Base-by-base conservation (phyloP, 2,797 vertebrate genomes). In the Adrianichthys oophorus region DNA sequence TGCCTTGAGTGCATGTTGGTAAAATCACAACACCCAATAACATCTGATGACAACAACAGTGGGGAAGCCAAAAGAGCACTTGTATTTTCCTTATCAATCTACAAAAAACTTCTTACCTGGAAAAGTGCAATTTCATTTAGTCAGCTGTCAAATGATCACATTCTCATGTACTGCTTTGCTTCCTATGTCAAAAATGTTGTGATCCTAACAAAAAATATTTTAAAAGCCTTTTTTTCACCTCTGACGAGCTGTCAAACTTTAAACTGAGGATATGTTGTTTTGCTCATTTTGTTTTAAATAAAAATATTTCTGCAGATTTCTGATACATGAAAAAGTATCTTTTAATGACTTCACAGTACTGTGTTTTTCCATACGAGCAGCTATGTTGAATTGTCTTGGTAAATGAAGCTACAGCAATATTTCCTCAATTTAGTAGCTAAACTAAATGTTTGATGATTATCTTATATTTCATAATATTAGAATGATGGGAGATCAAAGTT, bases 101-200 rank as follows among this genome's bases (percentile, higher is more conserved):
- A n/a, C 37, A 57, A 49, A 51, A 59, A 52, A 44, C 40, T 63
- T 47, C 15, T 5, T 52, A 43, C 41, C 23, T 21, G 58, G 26
- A 63, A 47, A 56, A 80, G 47, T 56, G 63, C 62, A 70, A 65
- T 80, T 70, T 59, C 68, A 76, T 74, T 60, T 64, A 79, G 61
- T 72, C 61, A 66, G 66, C 78, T 77, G 69, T 74, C 69, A 80
- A 68, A 78, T 74, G 65, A 79, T 84, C 72, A 79, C 70, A 68
- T 32, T 71, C 54, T 4, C 52, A 49, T 76, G 76, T 68, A 66
- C 65, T 45, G 54, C 37, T 58, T 53, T 55, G 48, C 32, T 37
- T 50, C 43, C 23, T 61, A 7, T 26, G 60, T 68, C 48, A 56
- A 59, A 76, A 53, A 75, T 74, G 77, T 70, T 78, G 51, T 74